Conservation (phyloP, 1,140 invertebrate genomes). For the Macrobrachium rosenbergii region DNA sequence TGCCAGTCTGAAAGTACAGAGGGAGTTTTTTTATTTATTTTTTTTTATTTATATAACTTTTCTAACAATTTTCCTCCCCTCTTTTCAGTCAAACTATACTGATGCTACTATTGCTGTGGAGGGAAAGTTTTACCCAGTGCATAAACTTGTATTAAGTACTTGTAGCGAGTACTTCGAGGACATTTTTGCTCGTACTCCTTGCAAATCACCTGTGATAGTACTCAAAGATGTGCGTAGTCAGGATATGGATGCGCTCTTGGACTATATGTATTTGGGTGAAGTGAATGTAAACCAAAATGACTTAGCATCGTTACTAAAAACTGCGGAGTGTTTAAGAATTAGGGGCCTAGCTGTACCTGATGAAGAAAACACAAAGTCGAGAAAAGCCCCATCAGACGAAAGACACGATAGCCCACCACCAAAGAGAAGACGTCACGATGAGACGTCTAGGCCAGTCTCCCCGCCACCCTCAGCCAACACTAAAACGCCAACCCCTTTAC, state of each 20-base stretch:
- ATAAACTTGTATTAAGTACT: constrained; percentile 58
- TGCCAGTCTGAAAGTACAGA: no score
- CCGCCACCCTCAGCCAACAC: constrained; percentile 11
- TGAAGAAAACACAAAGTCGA: constrained; percentile 46
- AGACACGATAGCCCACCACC: constrained; percentile 53
- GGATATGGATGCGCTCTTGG: constrained; percentile 54
- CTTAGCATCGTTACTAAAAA: constrained; percentile 53
- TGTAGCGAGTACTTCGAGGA: constrained; percentile 60
- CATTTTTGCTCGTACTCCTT: constrained; percentile 56
- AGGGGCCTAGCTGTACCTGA: constrained; percentile 55
- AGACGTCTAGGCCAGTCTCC: constrained; percentile 44
- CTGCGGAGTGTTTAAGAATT: constrained; percentile 55
- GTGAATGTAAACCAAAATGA: constrained; percentile 60
- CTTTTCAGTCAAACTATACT: constrained; percentile 46
- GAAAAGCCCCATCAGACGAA: constrained; percentile 45
- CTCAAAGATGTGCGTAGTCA: constrained; percentile 62
- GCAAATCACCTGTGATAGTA: constrained; percentile 56
- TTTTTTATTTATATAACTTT: neutral
- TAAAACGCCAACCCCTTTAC: constrained; percentile 33
- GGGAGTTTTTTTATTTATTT: neutral
- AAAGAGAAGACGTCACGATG: constrained; percentile 59
- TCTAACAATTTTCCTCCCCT: neutral
- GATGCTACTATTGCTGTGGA: constrained; percentile 59
- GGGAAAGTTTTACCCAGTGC: constrained; percentile 57
- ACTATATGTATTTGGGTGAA: constrained; percentile 59